Evolutionary conservation across 1,140 invertebrate genomes (phyloP).

Genomic region (Microplitis demolitor): DNA sequence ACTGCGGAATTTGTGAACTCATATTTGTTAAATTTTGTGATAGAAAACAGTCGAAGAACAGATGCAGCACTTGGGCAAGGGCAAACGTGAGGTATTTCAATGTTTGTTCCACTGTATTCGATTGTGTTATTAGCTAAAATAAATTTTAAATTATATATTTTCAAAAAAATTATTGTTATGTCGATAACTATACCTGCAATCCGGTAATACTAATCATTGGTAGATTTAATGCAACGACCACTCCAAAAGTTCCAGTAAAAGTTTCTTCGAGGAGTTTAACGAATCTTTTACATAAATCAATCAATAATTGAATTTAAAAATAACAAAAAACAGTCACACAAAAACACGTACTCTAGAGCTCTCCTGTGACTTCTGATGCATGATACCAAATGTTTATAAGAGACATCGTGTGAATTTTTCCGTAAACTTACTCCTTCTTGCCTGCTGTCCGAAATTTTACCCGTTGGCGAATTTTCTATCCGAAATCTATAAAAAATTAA

Average conservation of each 20-base stretch:
- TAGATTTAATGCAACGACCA: not conserved
- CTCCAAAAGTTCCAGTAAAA: not conserved
- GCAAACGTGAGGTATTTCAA: not conserved
- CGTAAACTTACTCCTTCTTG: not conserved
- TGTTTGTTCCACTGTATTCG: not conserved
- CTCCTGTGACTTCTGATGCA: not conserved
- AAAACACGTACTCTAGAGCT: not conserved
- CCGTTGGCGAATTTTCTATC: no score
- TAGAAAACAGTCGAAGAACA: conserved; percentile 1
- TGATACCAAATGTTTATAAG: not conserved
- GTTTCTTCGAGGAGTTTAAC: not conserved
- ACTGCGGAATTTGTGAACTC: not conserved
- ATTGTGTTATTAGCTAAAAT: not conserved
- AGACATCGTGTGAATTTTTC: not conserved
- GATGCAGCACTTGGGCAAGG: not conserved
- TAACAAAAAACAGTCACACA: not conserved
- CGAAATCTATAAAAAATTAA: not conserved
- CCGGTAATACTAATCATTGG: not conserved
- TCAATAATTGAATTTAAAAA: not conserved
- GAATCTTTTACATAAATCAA: not conserved
- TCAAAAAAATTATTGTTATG: not conserved
- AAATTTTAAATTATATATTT: no score
- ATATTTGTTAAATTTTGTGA: not conserved
- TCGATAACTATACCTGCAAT: not conserved
- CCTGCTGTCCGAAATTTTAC: no score